These are phyloP conservation scores for Conistra vaccinii DNA, from an alignment of 2,888 invertebrate genomes.

Conservation along the genomic window DNA sequence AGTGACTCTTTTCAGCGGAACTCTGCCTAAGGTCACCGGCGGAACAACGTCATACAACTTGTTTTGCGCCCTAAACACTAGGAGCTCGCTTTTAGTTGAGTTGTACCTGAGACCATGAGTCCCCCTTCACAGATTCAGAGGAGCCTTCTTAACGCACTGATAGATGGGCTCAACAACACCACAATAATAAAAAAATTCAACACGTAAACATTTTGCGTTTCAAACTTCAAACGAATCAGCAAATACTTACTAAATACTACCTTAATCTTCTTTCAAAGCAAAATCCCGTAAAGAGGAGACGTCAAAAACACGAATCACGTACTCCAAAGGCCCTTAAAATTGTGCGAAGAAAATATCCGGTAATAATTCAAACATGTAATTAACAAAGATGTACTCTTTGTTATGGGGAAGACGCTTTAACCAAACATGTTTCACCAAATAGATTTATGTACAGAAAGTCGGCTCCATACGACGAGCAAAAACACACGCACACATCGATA, in stretches of 20 bases:
- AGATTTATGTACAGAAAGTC: background rate
- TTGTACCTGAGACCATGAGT: too few species aligned
- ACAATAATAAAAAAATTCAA: background rate
- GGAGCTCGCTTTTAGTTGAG: too few species aligned
- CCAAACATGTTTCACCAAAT: constrained; percentile 20
- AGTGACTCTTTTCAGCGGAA: too few species aligned
- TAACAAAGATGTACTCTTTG: constrained; percentile 54
- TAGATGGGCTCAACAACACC: too few species aligned
- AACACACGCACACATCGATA: background rate
- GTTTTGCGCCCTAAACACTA: too few species aligned
- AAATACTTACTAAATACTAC: constrained; percentile 8
- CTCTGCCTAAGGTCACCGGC: too few species aligned
- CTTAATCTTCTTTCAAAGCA: constrained; percentile 17
- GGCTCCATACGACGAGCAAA: accelerated
- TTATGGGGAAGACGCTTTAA: constrained; percentile 32
- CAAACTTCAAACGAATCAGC: constrained; percentile 17
- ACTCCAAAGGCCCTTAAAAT: constrained; percentile 20
- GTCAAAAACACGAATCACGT: constrained; percentile 35
- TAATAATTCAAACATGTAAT: constrained; percentile 57
- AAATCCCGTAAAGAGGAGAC: constrained; percentile 7
- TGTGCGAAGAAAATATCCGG: constrained; percentile 46
- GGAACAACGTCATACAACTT: too few species aligned
- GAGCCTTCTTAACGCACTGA: too few species aligned
- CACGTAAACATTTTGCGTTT: background rate
- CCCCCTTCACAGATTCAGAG: too few species aligned